Conservation (phyloP, 2,888 invertebrate genomes). For the Phalangium opilio region DNA sequence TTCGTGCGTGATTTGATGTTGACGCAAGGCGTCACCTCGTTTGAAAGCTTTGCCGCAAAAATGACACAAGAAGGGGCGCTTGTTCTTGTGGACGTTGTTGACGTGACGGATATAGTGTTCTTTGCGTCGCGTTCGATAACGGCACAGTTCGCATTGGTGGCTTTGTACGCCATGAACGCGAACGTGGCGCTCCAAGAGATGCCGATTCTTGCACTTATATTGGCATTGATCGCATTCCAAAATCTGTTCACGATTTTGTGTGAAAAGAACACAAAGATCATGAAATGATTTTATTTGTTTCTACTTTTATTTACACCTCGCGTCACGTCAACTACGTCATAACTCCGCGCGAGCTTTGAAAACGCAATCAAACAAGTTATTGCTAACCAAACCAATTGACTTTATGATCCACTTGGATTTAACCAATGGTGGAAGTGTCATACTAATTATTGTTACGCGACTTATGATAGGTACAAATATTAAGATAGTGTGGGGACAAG, state of each 20-base stretch:
- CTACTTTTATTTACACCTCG: no score
- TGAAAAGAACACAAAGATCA: background rate
- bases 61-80: slow-evolving; percentile 39
- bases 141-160: slow-evolving; percentile 29
- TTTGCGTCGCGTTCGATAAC: slow-evolving; percentile 30
- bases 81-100: slow-evolving; percentile 36
- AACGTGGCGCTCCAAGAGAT: slow-evolving; percentile 25
- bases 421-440: no score
- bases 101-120: slow-evolving; percentile 31
- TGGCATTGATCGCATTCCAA: slow-evolving; percentile 24
- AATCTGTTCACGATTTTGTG: slow-evolving; percentile 2
- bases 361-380: background rate
- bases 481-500: no score
- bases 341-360: slow-evolving; percentile 2
- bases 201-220: slow-evolving; percentile 24
- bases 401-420: no score
- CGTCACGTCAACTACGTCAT: no score
- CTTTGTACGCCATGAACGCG: slow-evolving; percentile 22
- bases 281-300: background rate
- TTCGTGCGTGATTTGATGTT: slow-evolving; percentile 34
- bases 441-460: no score
- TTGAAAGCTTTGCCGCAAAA: slow-evolving; percentile 39
- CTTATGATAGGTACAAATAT: no score
- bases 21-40: slow-evolving; percentile 36
- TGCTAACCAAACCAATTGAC: background rate